Percentiles rank a stretch among this genome's conserved stretches.
phyloP scores from a whole-genome alignment of 2,113 vertebrate genomes.

The Vidua macroura region DNA sequence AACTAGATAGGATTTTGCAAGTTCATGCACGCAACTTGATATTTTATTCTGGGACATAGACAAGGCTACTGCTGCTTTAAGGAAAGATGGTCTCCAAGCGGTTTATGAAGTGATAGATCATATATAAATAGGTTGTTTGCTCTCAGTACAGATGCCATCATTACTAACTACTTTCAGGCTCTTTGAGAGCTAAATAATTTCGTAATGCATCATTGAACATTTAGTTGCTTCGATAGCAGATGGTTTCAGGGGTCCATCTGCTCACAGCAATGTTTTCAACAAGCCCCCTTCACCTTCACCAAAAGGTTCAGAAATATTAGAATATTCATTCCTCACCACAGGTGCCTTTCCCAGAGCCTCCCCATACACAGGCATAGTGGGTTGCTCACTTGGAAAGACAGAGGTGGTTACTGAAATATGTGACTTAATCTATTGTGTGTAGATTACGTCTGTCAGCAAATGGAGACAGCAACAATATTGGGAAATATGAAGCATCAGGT shows the following conservation, averaged over 20 bases:
- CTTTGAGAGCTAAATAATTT: constrained; percentile 94
- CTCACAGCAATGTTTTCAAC: constrained; percentile 89
- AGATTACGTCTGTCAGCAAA: constrained; percentile 15
- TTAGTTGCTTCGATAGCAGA: constrained; percentile 90
- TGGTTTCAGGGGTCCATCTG: constrained; percentile 93
- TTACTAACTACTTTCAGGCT: constrained; percentile 90
- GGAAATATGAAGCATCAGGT: neutral
- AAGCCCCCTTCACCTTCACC: constrained; percentile 91
- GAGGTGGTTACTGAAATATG: constrained; percentile 33
- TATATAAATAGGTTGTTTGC: constrained; percentile 91
- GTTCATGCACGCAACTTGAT: neutral
- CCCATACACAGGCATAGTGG: neutral
- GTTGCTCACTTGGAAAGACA: neutral
- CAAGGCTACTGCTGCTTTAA: constrained; percentile 77
- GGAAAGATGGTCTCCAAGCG: constrained; percentile 68
- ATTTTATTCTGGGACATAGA: constrained; percentile 30
- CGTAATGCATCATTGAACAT: constrained; percentile 91
- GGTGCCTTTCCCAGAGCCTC: constrained; percentile 62
- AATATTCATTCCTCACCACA: constrained; percentile 79
- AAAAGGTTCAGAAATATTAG: constrained; percentile 78
- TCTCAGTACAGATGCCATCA: constrained; percentile 85
- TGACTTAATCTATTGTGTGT: constrained; percentile 32
- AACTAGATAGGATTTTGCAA: neutral
- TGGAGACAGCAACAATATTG: neutral
- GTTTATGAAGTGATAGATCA: constrained; percentile 87